phyloP scores from a whole-genome alignment of 2,113 vertebrate species.

The Psettodes erumei region DNA sequence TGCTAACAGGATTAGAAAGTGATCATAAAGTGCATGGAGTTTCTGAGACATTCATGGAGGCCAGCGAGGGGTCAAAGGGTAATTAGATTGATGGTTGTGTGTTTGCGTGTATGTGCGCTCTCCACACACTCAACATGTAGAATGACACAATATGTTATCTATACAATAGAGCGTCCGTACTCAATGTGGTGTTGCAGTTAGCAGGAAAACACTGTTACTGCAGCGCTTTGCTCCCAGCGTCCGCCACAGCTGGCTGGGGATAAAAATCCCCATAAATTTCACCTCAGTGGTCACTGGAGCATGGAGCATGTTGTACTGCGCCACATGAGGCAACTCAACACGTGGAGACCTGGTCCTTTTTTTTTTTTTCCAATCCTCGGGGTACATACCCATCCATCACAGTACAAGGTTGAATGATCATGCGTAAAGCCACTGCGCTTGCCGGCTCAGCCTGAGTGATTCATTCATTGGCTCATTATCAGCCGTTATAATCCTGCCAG shows the following conservation, averaged over 20 bases:
- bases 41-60: conserved; percentile 25
- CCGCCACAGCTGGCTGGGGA: conserved; percentile 30
- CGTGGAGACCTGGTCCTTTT: conserved; percentile 23
- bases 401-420: conserved; percentile 8
- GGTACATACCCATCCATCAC: conserved; percentile 52
- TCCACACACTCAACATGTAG: not conserved
- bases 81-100: conserved; percentile 54
- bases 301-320: conserved; percentile 11
- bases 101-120: conserved; percentile 10
- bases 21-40: conserved; percentile 50
- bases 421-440: conserved; percentile 24
- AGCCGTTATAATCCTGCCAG: conserved; percentile 50
- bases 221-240: conserved; percentile 15
- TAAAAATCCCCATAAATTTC: conserved; percentile 44
- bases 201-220: conserved; percentile 13
- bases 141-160: conserved; percentile 20
- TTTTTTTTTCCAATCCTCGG: not conserved
- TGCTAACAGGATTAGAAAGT: conserved; percentile 70
- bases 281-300: conserved; percentile 22
- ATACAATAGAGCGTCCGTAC: conserved; percentile 3
- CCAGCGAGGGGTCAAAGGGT: conserved; percentile 33
- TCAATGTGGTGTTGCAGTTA: conserved; percentile 28
- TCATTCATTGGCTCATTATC: conserved; percentile 59
- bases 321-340: conserved; percentile 23
- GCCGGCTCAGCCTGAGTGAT: conserved; percentile 43